phyloP scores from a whole-genome alignment of 92 coral and sea anemone species.

The Zoanthus sociatus region DNA sequence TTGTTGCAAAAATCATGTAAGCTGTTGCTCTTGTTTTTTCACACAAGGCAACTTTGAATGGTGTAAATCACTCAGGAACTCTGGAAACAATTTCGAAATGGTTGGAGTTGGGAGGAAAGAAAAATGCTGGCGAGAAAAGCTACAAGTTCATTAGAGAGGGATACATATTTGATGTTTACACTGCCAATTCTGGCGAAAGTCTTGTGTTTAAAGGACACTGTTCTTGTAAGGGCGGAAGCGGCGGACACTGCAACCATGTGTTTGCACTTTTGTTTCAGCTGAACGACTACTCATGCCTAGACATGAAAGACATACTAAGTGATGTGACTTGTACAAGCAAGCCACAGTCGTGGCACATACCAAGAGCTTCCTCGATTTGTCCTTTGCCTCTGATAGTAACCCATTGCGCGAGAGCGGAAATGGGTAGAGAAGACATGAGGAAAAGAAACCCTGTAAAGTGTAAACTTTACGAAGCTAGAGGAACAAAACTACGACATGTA shows the following conservation, averaged over 20 bases:
- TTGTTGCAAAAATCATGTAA: conserved; percentile 45
- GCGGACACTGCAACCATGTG: conserved; percentile 23
- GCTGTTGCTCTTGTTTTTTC: conserved; percentile 33
- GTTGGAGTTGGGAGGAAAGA: not conserved
- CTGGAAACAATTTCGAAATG: conserved; percentile 35
- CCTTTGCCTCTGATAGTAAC: conserved; percentile 71
- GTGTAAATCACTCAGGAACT: conserved; percentile 3
- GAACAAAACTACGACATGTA: no score
- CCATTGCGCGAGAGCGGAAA: conserved; percentile 54
- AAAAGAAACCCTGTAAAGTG: not conserved
- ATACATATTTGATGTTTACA: no score
- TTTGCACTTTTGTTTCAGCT: conserved; percentile 55
- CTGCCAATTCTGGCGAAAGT: not conserved
- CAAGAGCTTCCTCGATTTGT: conserved; percentile 47
- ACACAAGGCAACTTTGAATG: not conserved
- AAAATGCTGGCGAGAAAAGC: no score
- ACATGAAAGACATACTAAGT: conserved; percentile 48
- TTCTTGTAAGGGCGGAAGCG: conserved; percentile 52
- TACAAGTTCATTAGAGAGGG: no score
- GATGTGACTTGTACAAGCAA: conserved; percentile 48
- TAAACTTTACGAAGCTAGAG: not conserved
- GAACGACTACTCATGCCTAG: conserved; percentile 53
- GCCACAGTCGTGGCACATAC: conserved; percentile 64
- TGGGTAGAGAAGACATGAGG: conserved; percentile 47
- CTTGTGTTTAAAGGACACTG: not conserved